These are phyloP conservation scores for Alcedo quadribrachys DNA, from an alignment of 2,797 vertebrate genomes.

Conservation along the genomic window DNA sequence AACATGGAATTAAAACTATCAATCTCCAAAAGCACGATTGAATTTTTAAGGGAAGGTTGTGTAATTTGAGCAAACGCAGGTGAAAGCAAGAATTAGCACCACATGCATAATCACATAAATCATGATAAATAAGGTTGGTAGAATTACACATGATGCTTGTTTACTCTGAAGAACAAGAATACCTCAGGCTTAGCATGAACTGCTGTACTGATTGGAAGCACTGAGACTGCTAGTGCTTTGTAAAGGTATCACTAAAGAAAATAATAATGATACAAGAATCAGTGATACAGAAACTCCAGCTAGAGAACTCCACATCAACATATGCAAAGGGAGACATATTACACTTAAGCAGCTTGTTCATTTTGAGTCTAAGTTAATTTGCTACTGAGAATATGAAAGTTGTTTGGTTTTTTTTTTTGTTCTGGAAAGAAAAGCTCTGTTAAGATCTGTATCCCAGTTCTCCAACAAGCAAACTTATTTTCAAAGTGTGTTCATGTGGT, in stretches of 20 bases:
- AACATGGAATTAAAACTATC: slow-evolving; percentile 53
- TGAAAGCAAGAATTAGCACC: slow-evolving; percentile 58
- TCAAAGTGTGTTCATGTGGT: neutral
- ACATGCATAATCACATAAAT: slow-evolving; percentile 48
- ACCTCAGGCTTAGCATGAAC: neutral
- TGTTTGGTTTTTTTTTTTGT: neutral
- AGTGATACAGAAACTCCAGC: neutral
- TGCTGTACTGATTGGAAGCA: neutral
- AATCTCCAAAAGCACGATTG: slow-evolving; percentile 23
- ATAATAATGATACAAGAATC: neutral
- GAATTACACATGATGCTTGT: neutral
- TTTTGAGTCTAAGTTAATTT: slow-evolving; percentile 64
- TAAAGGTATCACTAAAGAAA: slow-evolving; percentile 21
- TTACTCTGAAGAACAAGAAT: slow-evolving; percentile 17
- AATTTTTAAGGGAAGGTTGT: slow-evolving; percentile 48
- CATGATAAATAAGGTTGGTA: slow-evolving; percentile 39
- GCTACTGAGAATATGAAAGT: slow-evolving; percentile 55
- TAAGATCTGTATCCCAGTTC: slow-evolving; percentile 19
- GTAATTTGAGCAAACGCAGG: slow-evolving; percentile 41
- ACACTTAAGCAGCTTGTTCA: slow-evolving; percentile 61
- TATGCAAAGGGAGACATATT: slow-evolving; percentile 18
- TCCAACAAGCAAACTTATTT: slow-evolving; percentile 6
- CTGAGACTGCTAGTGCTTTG: neutral
- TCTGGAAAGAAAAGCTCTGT: slow-evolving; percentile 45
- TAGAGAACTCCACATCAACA: neutral